phyloP scores from a whole-genome alignment of 1,140 invertebrate genomes.

The Plutomurus gul region DNA sequence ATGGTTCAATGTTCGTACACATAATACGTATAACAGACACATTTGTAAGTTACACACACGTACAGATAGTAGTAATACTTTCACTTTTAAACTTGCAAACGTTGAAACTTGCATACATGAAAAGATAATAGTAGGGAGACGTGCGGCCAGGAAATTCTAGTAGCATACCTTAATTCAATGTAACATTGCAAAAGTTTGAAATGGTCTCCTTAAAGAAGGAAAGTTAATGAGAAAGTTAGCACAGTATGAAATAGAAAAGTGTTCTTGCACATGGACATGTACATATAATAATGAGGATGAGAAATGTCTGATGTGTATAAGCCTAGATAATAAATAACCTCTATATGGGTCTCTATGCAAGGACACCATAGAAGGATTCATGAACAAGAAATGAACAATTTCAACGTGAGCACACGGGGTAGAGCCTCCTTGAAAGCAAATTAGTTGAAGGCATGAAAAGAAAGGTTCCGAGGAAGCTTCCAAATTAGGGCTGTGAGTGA shows the following conservation, averaged over 20 bases:
- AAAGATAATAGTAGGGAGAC: too few relatives aligned
- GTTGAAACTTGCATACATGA: too few relatives aligned
- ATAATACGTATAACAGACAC: too few relatives aligned
- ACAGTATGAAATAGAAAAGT: background rate
- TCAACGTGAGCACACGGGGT: background rate
- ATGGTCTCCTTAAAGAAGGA: background rate
- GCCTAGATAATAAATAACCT: background rate
- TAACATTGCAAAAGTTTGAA: background rate
- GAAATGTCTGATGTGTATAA: background rate
- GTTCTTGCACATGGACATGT: background rate
- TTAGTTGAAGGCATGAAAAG: background rate
- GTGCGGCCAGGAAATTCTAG: too few relatives aligned
- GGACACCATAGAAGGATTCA: too few relatives aligned
- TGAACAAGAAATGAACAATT: constrained; percentile 2
- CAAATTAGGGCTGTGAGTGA: too few relatives aligned
- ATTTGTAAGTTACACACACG: too few relatives aligned
- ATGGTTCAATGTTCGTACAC: too few relatives aligned
- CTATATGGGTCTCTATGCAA: too few relatives aligned
- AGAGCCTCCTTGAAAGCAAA: background rate
- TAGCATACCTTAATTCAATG: background rate
- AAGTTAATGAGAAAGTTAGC: background rate
- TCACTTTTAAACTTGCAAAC: too few relatives aligned
- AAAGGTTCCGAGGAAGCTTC: too few relatives aligned
- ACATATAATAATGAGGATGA: background rate
- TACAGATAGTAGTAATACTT: too few relatives aligned